Base-by-base conservation (phyloP, 2,888 invertebrate species). In the Lithodes maja region DNA sequence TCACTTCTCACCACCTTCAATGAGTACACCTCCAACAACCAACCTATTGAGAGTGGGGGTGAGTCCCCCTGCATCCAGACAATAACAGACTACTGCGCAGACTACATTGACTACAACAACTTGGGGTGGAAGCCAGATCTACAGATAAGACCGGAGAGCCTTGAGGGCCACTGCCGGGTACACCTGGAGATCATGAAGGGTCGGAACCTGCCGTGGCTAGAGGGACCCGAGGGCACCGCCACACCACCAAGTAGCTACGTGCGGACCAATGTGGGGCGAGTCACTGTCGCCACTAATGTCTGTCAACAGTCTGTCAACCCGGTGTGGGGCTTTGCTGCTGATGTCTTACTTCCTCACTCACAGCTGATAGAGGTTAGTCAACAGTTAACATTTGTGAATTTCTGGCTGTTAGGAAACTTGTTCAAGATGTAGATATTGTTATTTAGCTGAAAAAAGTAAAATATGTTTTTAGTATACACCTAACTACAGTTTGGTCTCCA, bases 141-240 rank as follows among this genome's bases (percentile, higher is more conserved):
- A 9, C 83, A 84, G 12, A 5, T 69, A 9, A 79, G 71, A 33
- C 68, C 68, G 17, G 87, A 83, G 54, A 85, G 85, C 15, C 55
- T 74, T 3, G 75, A 71, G 69, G 86, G 86, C 12, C 49, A 71
- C 50, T 88, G 88, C 61, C 81, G 87, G 50, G 84, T 90, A 2
- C 90, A 90, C 75, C 53, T 90, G 15, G 90, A 90, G 77, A 86
- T 90, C 52, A 53, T 88, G 3, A 86, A 90, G 17, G 90, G 87
- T 5, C 82, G 87, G 54, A 83, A 88, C 53, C 68, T 90, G 50
- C 87, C 85, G 1, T 85, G 82, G 77, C 68, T 88, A 5, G 78
- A 82, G 12, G 88, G 83, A 3, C 71, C 68, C 2, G 78, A 83
- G n/a, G 85, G 83, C 5, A 83, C 68, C 3, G 53, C 78, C 52